Base-by-base conservation (phyloP, 2,797 vertebrate species). In the Echeneis naucrates region DNA sequence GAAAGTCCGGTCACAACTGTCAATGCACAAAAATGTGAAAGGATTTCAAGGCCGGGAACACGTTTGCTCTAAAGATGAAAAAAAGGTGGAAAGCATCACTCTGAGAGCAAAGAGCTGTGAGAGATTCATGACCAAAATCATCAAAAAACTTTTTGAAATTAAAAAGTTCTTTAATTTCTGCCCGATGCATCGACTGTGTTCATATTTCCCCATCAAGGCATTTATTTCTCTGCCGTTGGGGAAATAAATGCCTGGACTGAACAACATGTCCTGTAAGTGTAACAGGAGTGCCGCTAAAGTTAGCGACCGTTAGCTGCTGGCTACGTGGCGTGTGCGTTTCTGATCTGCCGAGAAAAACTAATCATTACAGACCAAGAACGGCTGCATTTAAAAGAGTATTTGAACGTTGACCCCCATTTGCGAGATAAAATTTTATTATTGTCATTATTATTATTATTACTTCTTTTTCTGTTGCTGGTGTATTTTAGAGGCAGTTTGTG, bases 21-120 rank as follows among this genome's bases (percentile, higher is more conserved):
- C 11, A 50, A 63, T 48, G 33, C 27, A 55, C 21, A 32, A 50
- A 56, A 26, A 6, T 5, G 21, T 62, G 16, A 78, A 78, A 60
- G n/a, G 2, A 2, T 21, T 57, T 58, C 24, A 70, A 68, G 60
- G 64, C 55, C 59, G 42, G 9, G 35, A 58, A 27, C 13, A 23
- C 8, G 59, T 35, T 14, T 8, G 48, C 19, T 40, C 27, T 19
- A 17, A 21, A 21, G 35, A 1, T 76, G 54, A 37, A 68, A 27
- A 5, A 50, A 7, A 26, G 37, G 26, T 51, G 50, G 19, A 53
- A 23, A 16, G 26, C 1, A 50, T 14, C 19, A 30, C 2, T 27
- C 13, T n/a, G n/a, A n/a, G 21, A 9, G 21, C 61, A 26, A 13
- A 2, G 6, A 26, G 21, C 42, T 1, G 7, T n/a, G n/a, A n/a